A percentile compares a stretch with the other conserved stretches of the same genome.
phyloP scores from a whole-genome alignment of 1,140 invertebrate species.

The Heliconius melpomene region DNA sequence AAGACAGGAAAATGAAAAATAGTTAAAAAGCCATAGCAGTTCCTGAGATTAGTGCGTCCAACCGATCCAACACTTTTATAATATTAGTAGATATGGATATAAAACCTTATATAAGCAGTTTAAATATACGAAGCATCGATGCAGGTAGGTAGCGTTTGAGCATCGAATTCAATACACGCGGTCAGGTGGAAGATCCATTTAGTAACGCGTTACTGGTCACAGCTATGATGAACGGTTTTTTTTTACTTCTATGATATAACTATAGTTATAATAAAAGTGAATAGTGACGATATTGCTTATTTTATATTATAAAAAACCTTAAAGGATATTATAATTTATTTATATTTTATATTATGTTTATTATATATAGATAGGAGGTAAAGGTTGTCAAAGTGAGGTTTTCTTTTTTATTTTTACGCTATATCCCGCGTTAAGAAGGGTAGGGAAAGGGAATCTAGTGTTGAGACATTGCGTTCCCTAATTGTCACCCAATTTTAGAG shows the following conservation, averaged over 20 bases:
- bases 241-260: background rate
- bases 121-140: constrained; percentile 13
- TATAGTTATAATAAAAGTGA: background rate
- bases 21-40: too few relatives aligned
- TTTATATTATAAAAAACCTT: background rate
- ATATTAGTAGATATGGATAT: background rate
- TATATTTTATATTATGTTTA: background rate
- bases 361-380: background rate
- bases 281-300: background rate
- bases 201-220: constrained; percentile 18
- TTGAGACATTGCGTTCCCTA: too few relatives aligned
- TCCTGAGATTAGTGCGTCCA: too few relatives aligned
- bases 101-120: background rate
- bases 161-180: constrained; percentile 25
- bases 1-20: too few relatives aligned
- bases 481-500: too few relatives aligned
- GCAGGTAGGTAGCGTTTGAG: constrained; percentile 18
- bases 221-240: background rate
- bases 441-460: too few relatives aligned
- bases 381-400: too few relatives aligned
- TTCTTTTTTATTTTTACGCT: background rate
- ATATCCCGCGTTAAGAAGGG: too few relatives aligned
- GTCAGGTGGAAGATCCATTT: constrained; percentile 18
- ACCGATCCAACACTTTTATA: too few relatives aligned
- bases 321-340: background rate